Base-by-base conservation (phyloP, 2,113 vertebrate species). In the Podilymbus podiceps region DNA sequence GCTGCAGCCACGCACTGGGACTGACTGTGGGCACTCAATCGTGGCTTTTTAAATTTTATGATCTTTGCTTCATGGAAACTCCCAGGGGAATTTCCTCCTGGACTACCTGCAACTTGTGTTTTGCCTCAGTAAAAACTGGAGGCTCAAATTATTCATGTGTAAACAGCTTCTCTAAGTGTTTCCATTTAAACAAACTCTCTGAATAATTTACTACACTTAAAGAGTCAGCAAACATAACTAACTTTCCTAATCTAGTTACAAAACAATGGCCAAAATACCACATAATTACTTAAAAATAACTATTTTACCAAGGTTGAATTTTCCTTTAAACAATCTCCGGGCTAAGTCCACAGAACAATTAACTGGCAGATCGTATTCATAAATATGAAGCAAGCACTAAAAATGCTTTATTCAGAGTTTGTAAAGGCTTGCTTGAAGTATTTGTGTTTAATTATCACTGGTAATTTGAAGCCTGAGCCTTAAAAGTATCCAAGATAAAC, bases 361-460 rank as follows among this genome's bases (percentile, higher is more conserved):
- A 93, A 82, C 50, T 23, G 59, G 62, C 62, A 88, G 85, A 59
- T 56, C 3, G 9, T 14, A 68, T 64, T 75, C 63, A 81, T 66
- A 44, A 84, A 88, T 91, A 93, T 0, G 5, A 90, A 96, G 93
- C 58, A 95, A 97, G 95, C 95, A 75, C 77, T 88, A 85, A 93
- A 81, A 94, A 94, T 81, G 78, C 56, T 96, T 97, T 97, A 95
- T 97, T 95, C 84, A 88, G 53, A 93, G 64, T 90, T 84, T 77
- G 79, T 64, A 95, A 94, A 84, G 82, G 76, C 90, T 96, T 93
- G 88, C 92, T 93, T 75, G 20, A 80, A 95, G 55, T 77, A 93
- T 72, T 86, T 74, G 69, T 74, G 78, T 91, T 90, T 81, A 88
- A 96, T 91, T 95, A 92, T 81, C 47, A 74, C 44, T 62, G 64